A percentile compares a stretch with the other conserved stretches of the same genome.
These are phyloP conservation scores for Steinernema khuongi DNA, from an alignment of 1,140 invertebrate genomes.

Conservation along the genomic window DNA sequence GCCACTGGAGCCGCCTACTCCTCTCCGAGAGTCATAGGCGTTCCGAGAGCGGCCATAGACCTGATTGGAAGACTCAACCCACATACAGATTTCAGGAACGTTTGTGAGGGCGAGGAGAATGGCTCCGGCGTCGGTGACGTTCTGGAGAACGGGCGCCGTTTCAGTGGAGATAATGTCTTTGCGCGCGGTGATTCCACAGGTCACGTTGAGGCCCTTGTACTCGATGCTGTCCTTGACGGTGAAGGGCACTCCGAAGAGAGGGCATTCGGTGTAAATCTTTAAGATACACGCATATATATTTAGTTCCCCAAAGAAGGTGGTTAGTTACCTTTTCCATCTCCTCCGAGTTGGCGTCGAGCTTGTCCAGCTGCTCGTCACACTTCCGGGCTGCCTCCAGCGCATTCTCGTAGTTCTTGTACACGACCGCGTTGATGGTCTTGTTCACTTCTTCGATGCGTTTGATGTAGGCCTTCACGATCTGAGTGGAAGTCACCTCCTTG, in stretches of 20 bases:
- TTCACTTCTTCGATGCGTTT: conserved; percentile 23
- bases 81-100: conserved; percentile 73
- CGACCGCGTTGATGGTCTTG: conserved; percentile 15
- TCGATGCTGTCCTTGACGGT: conserved; percentile 28
- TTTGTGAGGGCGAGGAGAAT: conserved; percentile 74
- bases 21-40: conserved; percentile 77
- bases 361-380: neutral
- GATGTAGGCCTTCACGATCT: conserved; percentile 20
- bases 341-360: neutral
- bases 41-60: conserved; percentile 77
- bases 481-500: neutral
- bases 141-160: neutral
- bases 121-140: conserved; percentile 64
- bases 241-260: conserved; percentile 24
- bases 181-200: conserved; percentile 6
- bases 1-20: conserved; percentile 67
- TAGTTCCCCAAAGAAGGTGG: neutral
- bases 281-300: too few species aligned
- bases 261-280: conserved; percentile 17
- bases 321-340: neutral
- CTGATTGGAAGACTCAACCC: conserved; percentile 79
- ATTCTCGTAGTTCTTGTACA: conserved; percentile 20
- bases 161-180: conserved; percentile 11
- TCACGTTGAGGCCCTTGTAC: conserved; percentile 19
- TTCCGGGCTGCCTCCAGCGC: neutral